phyloP scores from a whole-genome alignment of 2,113 vertebrate genomes.

The Montifringilla adamsi region DNA sequence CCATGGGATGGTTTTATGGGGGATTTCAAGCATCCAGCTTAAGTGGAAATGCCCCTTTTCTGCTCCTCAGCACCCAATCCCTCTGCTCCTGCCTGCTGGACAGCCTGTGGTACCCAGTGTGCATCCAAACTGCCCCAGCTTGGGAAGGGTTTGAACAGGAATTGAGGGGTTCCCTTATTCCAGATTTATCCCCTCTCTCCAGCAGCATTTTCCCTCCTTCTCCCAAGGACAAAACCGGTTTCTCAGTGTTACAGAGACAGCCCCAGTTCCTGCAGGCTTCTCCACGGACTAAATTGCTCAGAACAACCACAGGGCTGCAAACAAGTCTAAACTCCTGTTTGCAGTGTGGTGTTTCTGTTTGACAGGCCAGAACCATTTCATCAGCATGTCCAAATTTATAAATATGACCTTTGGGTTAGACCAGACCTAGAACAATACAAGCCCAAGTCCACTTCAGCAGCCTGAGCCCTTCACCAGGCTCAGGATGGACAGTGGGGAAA shows the following conservation, averaged over 20 bases:
- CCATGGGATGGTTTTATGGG: accelerated
- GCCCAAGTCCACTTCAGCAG: neutral
- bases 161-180: accelerated
- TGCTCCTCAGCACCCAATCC: neutral
- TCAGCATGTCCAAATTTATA: neutral
- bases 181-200: neutral
- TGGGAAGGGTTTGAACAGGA: neutral
- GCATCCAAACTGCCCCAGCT: neutral
- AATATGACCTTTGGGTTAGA: slow-evolving; percentile 34
- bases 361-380: neutral
- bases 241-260: neutral
- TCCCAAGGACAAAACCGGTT: neutral
- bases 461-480: neutral
- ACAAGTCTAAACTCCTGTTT: slow-evolving; percentile 51
- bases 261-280: neutral
- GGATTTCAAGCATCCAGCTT: accelerated
- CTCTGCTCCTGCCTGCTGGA: neutral
- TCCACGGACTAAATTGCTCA: neutral
- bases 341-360: slow-evolving; percentile 15
- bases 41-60: neutral
- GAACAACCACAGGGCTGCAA: neutral
- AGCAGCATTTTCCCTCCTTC: neutral
- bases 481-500: neutral
- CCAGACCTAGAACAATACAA: neutral
- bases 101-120: accelerated